Evolutionary conservation across 2,888 invertebrate genomes (phyloP).

Genomic region (Sympetrum striolatum): DNA sequence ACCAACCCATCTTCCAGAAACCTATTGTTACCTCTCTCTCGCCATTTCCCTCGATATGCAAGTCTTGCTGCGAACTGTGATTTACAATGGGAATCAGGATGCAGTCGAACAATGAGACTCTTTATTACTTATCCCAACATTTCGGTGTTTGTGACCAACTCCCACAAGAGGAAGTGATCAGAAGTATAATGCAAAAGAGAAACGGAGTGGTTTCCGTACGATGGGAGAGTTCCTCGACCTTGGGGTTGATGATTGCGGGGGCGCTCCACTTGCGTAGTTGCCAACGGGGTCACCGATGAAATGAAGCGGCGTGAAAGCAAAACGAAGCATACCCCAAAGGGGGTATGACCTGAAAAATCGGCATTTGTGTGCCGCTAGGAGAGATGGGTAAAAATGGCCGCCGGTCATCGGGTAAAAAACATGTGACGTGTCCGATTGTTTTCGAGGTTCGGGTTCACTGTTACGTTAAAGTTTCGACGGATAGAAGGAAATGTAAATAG

Average conservation of each 20-base stretch:
- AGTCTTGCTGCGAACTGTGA: neutral
- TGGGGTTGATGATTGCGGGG: neutral
- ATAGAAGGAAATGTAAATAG: no score
- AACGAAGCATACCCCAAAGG: no score
- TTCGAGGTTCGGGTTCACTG: neutral
- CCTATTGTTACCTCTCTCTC: neutral
- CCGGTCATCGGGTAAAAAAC: neutral
- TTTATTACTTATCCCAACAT: neutral
- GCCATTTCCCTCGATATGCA: neutral
- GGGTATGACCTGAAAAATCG: slow-evolving; percentile 9
- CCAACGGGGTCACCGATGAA: slow-evolving; percentile 19
- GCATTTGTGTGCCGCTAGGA: neutral
- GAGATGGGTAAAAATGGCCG: neutral
- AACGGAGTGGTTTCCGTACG: neutral
- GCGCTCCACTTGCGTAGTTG: neutral
- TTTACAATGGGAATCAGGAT: neutral
- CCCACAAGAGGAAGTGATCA: neutral
- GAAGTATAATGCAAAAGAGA: neutral
- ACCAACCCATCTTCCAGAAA: neutral
- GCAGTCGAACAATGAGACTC: neutral
- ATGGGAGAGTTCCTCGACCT: slow-evolving; percentile 13
- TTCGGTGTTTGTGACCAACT: neutral
- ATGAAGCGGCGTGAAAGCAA: slow-evolving; percentile 20
- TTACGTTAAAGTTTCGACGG: no score
- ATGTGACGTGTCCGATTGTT: neutral